Evolutionary conservation across 1,140 invertebrate genomes (phyloP).

Genomic region (Pseudomyrmex gracilis): DNA sequence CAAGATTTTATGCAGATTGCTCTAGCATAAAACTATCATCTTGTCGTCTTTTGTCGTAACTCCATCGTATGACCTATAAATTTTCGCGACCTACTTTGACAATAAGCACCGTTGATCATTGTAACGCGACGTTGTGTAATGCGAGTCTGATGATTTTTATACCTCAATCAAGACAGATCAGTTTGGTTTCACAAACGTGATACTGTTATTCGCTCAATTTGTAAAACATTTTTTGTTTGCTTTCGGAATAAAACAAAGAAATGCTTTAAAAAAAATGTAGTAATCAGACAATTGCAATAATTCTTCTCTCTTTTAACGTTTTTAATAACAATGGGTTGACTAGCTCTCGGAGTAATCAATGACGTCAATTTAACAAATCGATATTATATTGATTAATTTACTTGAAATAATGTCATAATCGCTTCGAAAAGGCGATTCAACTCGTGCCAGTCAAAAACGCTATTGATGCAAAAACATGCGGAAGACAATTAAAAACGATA

Average conservation of each 20-base stretch:
- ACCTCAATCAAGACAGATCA: constrained; percentile 17
- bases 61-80: constrained; percentile 65
- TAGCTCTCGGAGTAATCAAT: neutral
- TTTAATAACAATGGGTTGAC: neutral
- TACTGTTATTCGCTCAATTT: neutral
- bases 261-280: neutral
- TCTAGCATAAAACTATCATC: constrained; percentile 25
- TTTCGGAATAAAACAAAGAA: neutral
- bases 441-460: no score
- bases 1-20: constrained; percentile 16
- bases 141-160: neutral
- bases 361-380: no score
- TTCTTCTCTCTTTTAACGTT: neutral
- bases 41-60: constrained; percentile 28
- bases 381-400: no score
- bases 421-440: no score
- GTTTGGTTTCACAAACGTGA: neutral
- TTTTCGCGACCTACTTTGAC: constrained; percentile 68
- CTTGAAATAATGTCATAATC: no score
- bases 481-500: no score
- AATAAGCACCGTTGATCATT: constrained; percentile 53
- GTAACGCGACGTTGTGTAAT: constrained; percentile 51
- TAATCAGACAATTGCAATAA: neutral
- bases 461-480: no score
- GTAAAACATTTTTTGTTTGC: no score